Evolutionary conservation across 1,140 invertebrate species (phyloP).

Genomic region (Ctenoplectra terminalis): DNA sequence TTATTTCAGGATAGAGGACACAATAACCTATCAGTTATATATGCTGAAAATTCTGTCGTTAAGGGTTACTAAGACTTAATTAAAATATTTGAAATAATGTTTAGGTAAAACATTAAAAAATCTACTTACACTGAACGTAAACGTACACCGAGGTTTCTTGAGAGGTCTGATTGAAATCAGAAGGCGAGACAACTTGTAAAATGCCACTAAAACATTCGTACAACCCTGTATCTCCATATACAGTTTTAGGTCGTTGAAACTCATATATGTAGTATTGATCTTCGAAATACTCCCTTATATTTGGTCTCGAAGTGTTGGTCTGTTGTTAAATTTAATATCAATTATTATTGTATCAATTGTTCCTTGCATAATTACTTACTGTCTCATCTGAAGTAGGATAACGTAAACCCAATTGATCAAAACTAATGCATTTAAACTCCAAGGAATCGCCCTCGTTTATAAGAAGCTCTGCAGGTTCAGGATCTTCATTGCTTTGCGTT

Average conservation of each 20-base stretch:
- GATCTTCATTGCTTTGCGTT: slow-evolving; percentile 32
- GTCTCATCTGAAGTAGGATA: slow-evolving; percentile 54
- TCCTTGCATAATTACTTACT: slow-evolving; percentile 29
- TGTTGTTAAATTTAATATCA: slow-evolving; percentile 21
- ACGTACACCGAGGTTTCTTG: slow-evolving; percentile 85
- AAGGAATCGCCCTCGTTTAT: slow-evolving; percentile 69
- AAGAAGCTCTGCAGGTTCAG: slow-evolving; percentile 60
- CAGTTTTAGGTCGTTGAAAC: slow-evolving; percentile 62
- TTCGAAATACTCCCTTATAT: not conserved
- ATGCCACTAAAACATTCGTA: slow-evolving; percentile 84
- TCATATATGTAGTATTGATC: slow-evolving; percentile 6
- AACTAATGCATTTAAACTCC: slow-evolving; percentile 61
- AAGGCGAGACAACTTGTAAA: slow-evolving; percentile 72
- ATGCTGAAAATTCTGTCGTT: too few species aligned
- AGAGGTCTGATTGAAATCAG: slow-evolving; percentile 72
- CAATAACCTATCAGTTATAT: too few species aligned
- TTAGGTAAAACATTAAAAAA: not conserved
- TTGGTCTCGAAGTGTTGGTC: slow-evolving; percentile 55
- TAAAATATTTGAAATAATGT: too few species aligned
- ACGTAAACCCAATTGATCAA: slow-evolving; percentile 48
- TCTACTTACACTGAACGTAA: slow-evolving; percentile 86
- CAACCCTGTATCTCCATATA: slow-evolving; percentile 83
- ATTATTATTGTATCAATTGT: not conserved
- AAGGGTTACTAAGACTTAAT: too few species aligned
- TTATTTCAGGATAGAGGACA: too few species aligned